Conservation (phyloP, 2,113 vertebrate species). For the Apteryx mantelli region DNA sequence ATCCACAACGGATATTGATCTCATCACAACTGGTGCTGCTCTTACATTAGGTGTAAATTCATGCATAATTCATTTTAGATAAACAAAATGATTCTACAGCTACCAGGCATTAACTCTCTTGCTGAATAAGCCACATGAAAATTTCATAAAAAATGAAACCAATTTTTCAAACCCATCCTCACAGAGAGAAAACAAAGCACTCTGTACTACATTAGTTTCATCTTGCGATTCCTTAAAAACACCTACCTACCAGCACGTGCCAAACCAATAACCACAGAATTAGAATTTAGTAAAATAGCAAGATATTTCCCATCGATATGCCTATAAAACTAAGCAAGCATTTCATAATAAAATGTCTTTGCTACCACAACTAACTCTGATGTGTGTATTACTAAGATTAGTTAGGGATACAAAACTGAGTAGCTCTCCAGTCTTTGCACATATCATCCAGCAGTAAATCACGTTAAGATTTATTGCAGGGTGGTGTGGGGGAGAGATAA, state of each 20-base stretch:
- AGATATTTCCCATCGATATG: neutral
- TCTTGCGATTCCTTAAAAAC: neutral
- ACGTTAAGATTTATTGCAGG: neutral
- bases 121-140: conserved; percentile 32
- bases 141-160: neutral
- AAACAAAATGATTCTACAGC: conserved; percentile 7
- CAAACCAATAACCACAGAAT: conserved; percentile 12
- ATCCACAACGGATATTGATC: neutral
- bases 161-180: conserved; percentile 18
- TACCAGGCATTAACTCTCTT: conserved; percentile 5
- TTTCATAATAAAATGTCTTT: conserved; percentile 28
- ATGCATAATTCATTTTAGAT: conserved; percentile 27
- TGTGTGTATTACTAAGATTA: neutral
- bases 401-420: neutral
- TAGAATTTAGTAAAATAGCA: neutral
- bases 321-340: neutral
- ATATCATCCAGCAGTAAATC: neutral
- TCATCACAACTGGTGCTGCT: neutral
- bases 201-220: neutral
- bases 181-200: neutral
- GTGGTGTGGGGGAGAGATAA: neutral
- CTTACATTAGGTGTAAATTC: conserved; percentile 21
- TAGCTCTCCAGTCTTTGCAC: neutral
- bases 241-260: neutral
- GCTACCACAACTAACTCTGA: neutral